Conservation (phyloP, 2,888 invertebrate genomes). For the Cerastoderma edule region DNA sequence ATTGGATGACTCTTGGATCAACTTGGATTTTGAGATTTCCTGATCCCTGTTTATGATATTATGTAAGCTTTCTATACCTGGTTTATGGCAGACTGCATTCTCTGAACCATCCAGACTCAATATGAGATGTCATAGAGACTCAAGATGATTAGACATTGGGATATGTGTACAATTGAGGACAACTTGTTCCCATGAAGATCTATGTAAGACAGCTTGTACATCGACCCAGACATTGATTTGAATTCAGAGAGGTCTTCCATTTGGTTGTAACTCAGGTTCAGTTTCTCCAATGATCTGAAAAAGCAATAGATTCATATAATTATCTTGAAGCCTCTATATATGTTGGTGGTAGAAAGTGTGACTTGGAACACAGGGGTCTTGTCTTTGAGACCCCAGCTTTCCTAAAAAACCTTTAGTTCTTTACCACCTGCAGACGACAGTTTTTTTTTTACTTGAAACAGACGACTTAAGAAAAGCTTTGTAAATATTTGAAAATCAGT, state of each 20-base stretch:
- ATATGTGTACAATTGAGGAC: conserved; percentile 67
- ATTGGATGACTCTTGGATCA: background rate
- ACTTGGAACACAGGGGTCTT: too few relatives aligned
- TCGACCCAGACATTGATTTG: conserved; percentile 67
- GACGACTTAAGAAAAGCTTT: too few relatives aligned
- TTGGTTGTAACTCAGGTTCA: conserved; percentile 82
- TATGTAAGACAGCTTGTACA: conserved; percentile 72
- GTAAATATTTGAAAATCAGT: too few relatives aligned
- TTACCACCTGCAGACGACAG: too few relatives aligned
- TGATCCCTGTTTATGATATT: background rate
- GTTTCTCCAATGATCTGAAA: conserved; percentile 77
- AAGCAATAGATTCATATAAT: background rate
- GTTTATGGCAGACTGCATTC: conserved; percentile 76
- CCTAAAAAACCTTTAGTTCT: too few relatives aligned
- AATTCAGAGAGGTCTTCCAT: conserved; percentile 80
- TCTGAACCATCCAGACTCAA: conserved; percentile 75
- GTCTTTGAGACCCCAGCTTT: too few relatives aligned
- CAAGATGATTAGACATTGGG: conserved; percentile 70
- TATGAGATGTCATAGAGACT: conserved; percentile 70
- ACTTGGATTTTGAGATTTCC: background rate
- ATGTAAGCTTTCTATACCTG: conserved; percentile 60
- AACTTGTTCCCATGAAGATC: conserved; percentile 81
- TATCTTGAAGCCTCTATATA: too few relatives aligned
- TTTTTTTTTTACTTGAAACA: too few relatives aligned
- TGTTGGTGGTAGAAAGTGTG: too few relatives aligned